These are phyloP conservation scores for Gallirallus australis DNA, from an alignment of 2,797 vertebrate species.

Conservation along the genomic window DNA sequence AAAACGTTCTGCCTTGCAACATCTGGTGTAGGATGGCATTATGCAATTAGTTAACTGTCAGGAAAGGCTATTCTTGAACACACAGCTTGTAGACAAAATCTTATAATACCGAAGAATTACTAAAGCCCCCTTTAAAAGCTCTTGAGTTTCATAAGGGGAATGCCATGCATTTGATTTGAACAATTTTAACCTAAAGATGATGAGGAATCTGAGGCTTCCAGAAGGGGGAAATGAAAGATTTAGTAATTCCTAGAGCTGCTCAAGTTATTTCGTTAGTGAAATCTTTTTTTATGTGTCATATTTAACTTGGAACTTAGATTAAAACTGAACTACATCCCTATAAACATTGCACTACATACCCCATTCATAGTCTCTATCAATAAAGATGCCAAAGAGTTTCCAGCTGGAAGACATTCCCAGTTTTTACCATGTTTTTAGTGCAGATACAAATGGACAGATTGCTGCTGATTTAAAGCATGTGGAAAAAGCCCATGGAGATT, in stretches of 20 bases:
- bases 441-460: constrained; percentile 80
- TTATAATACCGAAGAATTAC: background rate
- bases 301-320: constrained; percentile 35
- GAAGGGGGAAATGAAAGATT: background rate
- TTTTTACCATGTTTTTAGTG: constrained; percentile 61
- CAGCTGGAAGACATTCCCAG: constrained; percentile 40
- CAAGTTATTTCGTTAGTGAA: background rate
- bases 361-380: background rate
- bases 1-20: background rate
- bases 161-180: background rate
- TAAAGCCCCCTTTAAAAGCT: background rate
- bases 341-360: background rate
- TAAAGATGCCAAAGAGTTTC: constrained; percentile 56
- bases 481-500: constrained; percentile 80
- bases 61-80: background rate
- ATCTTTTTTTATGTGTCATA: background rate
- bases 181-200: background rate
- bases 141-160: background rate
- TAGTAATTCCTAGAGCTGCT: background rate
- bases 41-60: background rate
- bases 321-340: background rate
- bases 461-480: constrained; percentile 81
- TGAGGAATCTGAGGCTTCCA: background rate
- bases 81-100: background rate
- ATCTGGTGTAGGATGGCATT: background rate